Evolutionary conservation across 2,113 vertebrate genomes (phyloP), one percentile per base, ranked within the genome.

Genomic region (Agelaius tricolor): DNA sequence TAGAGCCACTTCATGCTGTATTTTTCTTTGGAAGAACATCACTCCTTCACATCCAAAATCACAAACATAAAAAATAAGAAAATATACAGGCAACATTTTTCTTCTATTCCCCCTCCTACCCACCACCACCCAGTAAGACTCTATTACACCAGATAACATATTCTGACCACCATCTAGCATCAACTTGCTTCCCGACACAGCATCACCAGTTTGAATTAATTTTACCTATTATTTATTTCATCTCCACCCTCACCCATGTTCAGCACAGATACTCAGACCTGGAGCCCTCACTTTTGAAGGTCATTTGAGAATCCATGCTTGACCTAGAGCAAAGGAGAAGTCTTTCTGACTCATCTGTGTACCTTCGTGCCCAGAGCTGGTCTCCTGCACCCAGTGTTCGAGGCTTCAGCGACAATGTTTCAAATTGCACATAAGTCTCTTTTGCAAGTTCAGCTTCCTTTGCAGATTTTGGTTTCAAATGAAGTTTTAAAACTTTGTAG

Each of bases 381-480:
- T 98, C 98, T 21, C 98, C 84, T 79, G 97, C 95, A n/a, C 83
- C 97, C 67, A 97, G 63, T 10, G 98, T 94, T 88, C 98, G 98
- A 92, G 99, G 98, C 75, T 98, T 98, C 95, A 99, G 98, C 2
- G 99, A 98, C 5, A 99, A 96, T 0, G 99, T 99, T 97, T 99
- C 99, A 97, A 99, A 99, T 67, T 99, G 99, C 76, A 99, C 98
- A 9, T 99, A 99, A 9, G 98, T 99, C 84, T 99, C 99, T 89
- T 98, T 99, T 63, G 98, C 98, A 65, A 99, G 98, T 44, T 99
- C 98, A 31, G 98, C 98, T 59, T 99, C 98, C 75, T 95, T 91
- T 35, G 85, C 91, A 47, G 49, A 91, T 43, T 97, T 96, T 13
- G 89, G 76, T 23, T 98, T 98, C 90, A 98, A 97, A 18, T 96